These are phyloP conservation scores for Byasa hedistus DNA, from an alignment of 2,888 invertebrate genomes.

Conservation along the genomic window DNA sequence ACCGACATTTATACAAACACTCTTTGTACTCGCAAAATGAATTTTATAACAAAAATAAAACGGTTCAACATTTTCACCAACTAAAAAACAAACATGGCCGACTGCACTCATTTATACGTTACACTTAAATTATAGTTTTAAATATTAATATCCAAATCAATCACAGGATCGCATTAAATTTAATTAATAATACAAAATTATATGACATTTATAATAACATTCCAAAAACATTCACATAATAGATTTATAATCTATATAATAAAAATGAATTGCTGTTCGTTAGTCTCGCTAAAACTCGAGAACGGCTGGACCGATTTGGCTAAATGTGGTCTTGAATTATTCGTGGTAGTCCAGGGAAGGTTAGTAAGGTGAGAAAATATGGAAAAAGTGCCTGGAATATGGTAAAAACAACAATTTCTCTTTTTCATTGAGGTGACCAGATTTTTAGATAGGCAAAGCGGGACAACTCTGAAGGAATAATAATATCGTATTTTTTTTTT, in stretches of 20 bases:
- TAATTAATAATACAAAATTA: conserved; percentile 25
- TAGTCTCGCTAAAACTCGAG: too few species aligned
- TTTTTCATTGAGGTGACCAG: too few species aligned
- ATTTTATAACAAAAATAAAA: conserved; percentile 23
- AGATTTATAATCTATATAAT: background rate
- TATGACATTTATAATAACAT: conserved; percentile 3
- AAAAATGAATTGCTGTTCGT: too few species aligned
- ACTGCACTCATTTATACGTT: conserved; percentile 13
- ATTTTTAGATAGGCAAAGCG: too few species aligned
- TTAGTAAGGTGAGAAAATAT: too few species aligned
- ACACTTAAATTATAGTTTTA: conserved; percentile 24
- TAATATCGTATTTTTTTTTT: too few species aligned
- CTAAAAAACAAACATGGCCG: conserved; percentile 22
- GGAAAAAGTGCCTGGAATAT: too few species aligned
- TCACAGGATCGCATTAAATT: conserved; percentile 30
- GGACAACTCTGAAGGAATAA: too few species aligned
- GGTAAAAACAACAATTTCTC: too few species aligned
- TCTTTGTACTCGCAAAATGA: conserved; percentile 21
- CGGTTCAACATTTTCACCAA: conserved; percentile 19
- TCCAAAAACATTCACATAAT: conserved; percentile 17
- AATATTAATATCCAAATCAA: conserved; percentile 28
- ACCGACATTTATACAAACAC: conserved; percentile 5
- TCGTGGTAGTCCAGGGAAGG: too few species aligned
- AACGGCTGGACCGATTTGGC: too few species aligned
- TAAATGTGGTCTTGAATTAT: too few species aligned